Evolutionary conservation across 2,888 invertebrate species (phyloP), one percentile per base, ranked within the genome.

Genomic region (Ceraclea dissimilis): DNA sequence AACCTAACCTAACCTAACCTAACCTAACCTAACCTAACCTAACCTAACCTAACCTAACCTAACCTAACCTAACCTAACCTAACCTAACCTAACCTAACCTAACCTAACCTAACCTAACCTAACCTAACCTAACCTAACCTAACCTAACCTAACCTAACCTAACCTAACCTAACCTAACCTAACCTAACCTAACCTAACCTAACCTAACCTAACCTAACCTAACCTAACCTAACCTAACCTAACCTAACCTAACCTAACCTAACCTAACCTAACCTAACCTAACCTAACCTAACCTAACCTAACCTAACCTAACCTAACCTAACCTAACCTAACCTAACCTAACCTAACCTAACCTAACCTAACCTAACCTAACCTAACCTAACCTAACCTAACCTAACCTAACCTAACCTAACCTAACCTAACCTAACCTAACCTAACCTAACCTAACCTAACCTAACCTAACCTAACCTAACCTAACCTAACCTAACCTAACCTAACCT

Each of bases 161-260:
- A 54, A 54, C 54, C 54, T 54, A 54, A 54, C 54, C 54, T 77
- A 51, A 22, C 51, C 51, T 51, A 22, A 22, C 51, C 44, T 44
- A 44, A 31, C 31, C 22, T 22, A 48, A 46, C 51, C 51, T 51
- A 51, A 52, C 52, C 53, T 53, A 48, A 53, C 53, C 53, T 53
- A 48, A 53, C 53, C 53, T 53, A 48, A 53, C 53, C 53, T 48
- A 33, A 53, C 48, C 47, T 48, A 33, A 53, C 53, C 47, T 48
- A 43, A 53, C 47, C 47, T 48, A 43, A 48, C 53, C 53, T 53
- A 48, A 53, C 52, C 52, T 52, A 47, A 52, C 52, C 52, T 52
- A 47, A 52, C 53, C 53, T 53, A 48, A 53, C 53, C 53, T 53
- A 48, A 53, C 53, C 53, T 53, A 48, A 53, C 53, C 53, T 53